phyloP scores from a whole-genome alignment of 2,797 vertebrate species.

The Molossus molossus region DNA sequence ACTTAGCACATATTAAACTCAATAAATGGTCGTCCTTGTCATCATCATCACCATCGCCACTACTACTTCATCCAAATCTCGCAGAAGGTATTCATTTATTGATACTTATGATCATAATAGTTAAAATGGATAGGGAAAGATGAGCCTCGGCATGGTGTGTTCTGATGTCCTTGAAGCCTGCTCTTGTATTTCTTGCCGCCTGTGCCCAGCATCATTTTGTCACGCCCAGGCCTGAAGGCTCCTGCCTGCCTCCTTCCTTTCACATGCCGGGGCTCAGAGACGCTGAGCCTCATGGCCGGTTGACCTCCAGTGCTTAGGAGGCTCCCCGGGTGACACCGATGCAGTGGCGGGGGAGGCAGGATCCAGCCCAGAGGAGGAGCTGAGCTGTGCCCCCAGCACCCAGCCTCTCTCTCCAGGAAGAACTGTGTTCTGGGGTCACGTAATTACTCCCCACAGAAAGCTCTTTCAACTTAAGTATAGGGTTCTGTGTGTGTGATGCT shows the following conservation, averaged over 20 bases:
- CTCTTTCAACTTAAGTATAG: constrained; percentile 77
- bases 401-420: constrained; percentile 66
- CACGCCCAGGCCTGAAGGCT: background rate
- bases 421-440: constrained; percentile 71
- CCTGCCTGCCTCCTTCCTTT: background rate
- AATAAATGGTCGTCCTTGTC: background rate
- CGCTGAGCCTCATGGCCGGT: background rate
- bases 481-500: background rate
- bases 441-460: constrained; percentile 77
- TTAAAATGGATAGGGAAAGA: background rate
- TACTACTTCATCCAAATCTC: background rate
- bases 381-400: constrained; percentile 7
- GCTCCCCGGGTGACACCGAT: background rate
- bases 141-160: rapidly evolving
- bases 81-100: background rate
- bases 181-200: background rate
- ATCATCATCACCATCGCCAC: background rate
- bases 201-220: background rate
- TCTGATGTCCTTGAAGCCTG: background rate
- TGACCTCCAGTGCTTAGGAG: background rate
- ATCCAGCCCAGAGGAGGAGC: constrained; percentile 54
- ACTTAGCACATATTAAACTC: background rate
- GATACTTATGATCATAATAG: background rate
- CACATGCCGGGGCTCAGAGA: background rate
- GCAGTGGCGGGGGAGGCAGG: background rate